phyloP scores from a whole-genome alignment of 2,797 vertebrate genomes.

The Iguana delicatissima region DNA sequence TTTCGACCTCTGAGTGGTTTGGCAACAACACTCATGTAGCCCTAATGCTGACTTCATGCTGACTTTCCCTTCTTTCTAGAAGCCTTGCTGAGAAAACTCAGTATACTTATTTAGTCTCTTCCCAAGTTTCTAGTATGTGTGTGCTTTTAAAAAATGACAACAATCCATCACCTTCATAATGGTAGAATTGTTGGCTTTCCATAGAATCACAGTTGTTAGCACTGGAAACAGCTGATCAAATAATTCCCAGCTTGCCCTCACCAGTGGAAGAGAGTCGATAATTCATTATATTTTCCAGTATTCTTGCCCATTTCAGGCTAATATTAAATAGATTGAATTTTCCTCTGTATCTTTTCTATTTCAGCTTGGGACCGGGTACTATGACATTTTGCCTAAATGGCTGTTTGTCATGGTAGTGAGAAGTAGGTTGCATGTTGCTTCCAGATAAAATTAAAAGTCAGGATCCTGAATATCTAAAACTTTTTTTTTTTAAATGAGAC shows the following conservation, averaged over 20 bases:
- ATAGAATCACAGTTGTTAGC: conserved; percentile 38
- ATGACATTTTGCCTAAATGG: conserved; percentile 42
- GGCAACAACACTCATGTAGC: background rate
- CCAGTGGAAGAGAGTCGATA: conserved; percentile 48
- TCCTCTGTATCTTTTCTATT: conserved; percentile 4
- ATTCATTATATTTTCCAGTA: conserved; percentile 46
- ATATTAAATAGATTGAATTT: conserved; percentile 40
- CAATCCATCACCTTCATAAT: conserved; percentile 21
- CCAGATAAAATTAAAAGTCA: conserved; percentile 56
- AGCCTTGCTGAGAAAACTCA: accelerated
- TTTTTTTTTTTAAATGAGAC: conserved; percentile 28
- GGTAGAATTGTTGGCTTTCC: conserved; percentile 10
- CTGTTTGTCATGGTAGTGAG: conserved; percentile 35
- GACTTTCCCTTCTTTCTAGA: accelerated
- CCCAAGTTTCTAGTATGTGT: background rate
- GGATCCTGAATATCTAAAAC: conserved; percentile 27
- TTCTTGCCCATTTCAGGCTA: conserved; percentile 32
- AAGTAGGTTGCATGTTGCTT: conserved; percentile 36
- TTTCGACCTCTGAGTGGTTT: background rate
- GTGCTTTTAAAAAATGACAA: too few relatives aligned
- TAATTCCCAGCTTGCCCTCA: conserved; percentile 17
- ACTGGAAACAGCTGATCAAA: conserved; percentile 12
- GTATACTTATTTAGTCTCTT: accelerated
- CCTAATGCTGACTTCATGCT: background rate
- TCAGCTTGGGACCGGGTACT: conserved; percentile 9